These are phyloP conservation scores for Gryllus longicercus DNA, from an alignment of 2,888 invertebrate genomes.

Conservation along the genomic window DNA sequence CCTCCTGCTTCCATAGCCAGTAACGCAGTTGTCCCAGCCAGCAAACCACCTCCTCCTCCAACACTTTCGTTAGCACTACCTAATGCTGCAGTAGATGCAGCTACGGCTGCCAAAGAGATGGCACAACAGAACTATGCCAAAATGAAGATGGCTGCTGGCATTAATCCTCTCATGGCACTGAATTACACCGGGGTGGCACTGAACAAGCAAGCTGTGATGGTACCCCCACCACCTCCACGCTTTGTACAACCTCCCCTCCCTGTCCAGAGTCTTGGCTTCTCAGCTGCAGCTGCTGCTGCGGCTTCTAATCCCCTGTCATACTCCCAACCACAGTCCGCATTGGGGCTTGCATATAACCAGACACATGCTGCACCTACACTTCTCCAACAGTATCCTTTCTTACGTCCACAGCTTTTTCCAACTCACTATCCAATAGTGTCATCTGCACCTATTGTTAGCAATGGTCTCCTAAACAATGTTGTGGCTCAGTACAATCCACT, in stretches of 20 bases:
- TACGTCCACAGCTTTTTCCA: constrained; percentile 45
- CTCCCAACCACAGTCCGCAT: constrained; percentile 25
- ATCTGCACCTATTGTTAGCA: constrained; percentile 25
- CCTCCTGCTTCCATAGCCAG: constrained; percentile 39
- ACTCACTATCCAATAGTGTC: constrained; percentile 29
- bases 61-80: constrained; percentile 43
- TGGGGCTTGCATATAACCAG: constrained; percentile 36
- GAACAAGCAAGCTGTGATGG: constrained; percentile 58
- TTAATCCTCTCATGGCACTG: constrained; percentile 58
- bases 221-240: constrained; percentile 45
- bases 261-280: constrained; percentile 39
- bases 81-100: constrained; percentile 45
- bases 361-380: constrained; percentile 39
- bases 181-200: constrained; percentile 68
- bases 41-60: constrained; percentile 43
- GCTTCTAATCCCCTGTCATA: constrained; percentile 38
- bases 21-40: constrained; percentile 17
- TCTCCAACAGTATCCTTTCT: constrained; percentile 50
- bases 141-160: constrained; percentile 57
- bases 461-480: constrained; percentile 42
- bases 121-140: constrained; percentile 80
- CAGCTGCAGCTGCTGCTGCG: constrained; percentile 41
- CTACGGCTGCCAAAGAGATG: constrained; percentile 71
- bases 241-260: constrained; percentile 27
- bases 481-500: constrained; percentile 42